A percentile compares a stretch with the other conserved stretches of the same genome.
phyloP scores from a whole-genome alignment of 2,797 vertebrate genomes.

The Pangasius sanitwongsei region DNA sequence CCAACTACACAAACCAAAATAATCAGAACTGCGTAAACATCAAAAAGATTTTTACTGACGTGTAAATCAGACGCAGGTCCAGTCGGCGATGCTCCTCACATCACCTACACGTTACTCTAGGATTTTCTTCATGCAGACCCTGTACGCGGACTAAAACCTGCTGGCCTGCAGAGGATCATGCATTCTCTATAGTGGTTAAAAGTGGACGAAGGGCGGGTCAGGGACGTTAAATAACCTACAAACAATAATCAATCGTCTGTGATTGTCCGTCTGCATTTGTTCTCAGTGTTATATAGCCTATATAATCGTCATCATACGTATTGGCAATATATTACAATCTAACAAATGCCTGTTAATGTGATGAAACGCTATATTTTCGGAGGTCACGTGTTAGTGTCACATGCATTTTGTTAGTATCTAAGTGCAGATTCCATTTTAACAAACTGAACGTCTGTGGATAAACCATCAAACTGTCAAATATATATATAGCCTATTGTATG shows the following conservation, averaged over 20 bases:
- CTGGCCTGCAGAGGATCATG: constrained; percentile 27
- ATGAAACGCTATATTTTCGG: constrained; percentile 47
- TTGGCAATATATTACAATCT: constrained; percentile 52
- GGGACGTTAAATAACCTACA: constrained; percentile 23
- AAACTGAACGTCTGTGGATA: constrained; percentile 35
- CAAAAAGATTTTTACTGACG: constrained; percentile 96
- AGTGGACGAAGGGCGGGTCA: constrained; percentile 39
- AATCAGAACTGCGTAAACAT: constrained; percentile 94
- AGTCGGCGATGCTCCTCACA: neutral
- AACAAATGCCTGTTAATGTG: constrained; percentile 52
- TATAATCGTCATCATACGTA: constrained; percentile 55
- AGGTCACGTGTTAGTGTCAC: constrained; percentile 54
- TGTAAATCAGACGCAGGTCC: constrained; percentile 72
- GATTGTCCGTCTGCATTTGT: constrained; percentile 53
- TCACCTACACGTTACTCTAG: constrained; percentile 9
- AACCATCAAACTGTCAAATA: constrained; percentile 38
- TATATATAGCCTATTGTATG: constrained; percentile 39
- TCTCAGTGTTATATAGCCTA: constrained; percentile 52
- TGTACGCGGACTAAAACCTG: constrained; percentile 16
- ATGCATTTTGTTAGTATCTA: constrained; percentile 56
- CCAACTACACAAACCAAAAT: constrained; percentile 85
- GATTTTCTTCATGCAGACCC: constrained; percentile 16
- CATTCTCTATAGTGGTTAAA: constrained; percentile 38
- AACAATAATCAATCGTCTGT: constrained; percentile 41
- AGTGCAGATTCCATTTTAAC: constrained; percentile 51